Base-by-base conservation (phyloP, 1,140 invertebrate species). In the Hirudo medicinalis region DNA sequence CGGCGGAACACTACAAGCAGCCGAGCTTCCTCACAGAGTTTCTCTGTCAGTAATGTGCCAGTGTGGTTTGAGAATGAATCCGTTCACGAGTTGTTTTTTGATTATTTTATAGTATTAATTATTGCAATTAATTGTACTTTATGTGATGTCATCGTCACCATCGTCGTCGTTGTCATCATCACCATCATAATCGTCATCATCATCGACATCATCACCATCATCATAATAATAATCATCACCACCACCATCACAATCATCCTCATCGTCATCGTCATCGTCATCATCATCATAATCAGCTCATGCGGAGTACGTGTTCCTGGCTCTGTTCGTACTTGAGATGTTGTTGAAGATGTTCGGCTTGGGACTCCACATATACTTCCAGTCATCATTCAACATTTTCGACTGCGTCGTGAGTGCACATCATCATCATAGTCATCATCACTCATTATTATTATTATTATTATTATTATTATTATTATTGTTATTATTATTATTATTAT, bases 241-340 rank as follows among this genome's bases (percentile, higher is more conserved):
- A 63, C 17, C 60, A 63, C 17, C 60, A 20, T 63, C 60, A 63
- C 19, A 4, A 60, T 60, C 57, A 60, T 60, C 57, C 4, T 60
- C 57, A 60, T 60, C 57, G 15, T 15, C 4, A 15, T 29, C 57
- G 15, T 29, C 57, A 15, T 29, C 57, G 27, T 29, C 57, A 60
- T 29, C 57, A 60, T 29, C 60, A 20, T 63, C 22, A 63, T 63
- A 2, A 20, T 57, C 85, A 98, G 96, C 90, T 87, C 91, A 89
- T 83, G 91, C 95, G 77, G 96, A 99, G 86, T 98, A 89, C 86
- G 90, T 92, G 78, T 99, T 99, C 85, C 87, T 99, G 80, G 93
- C 91, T 78, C 88, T 99, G 76, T 99, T 99, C 85, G 92, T 99
- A 88, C 88, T 89, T 83, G 97, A 99, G 85, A 99, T 99, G 95